phyloP scores from a whole-genome alignment of 2,888 invertebrate genomes.

The Drosophila gaucha region DNA sequence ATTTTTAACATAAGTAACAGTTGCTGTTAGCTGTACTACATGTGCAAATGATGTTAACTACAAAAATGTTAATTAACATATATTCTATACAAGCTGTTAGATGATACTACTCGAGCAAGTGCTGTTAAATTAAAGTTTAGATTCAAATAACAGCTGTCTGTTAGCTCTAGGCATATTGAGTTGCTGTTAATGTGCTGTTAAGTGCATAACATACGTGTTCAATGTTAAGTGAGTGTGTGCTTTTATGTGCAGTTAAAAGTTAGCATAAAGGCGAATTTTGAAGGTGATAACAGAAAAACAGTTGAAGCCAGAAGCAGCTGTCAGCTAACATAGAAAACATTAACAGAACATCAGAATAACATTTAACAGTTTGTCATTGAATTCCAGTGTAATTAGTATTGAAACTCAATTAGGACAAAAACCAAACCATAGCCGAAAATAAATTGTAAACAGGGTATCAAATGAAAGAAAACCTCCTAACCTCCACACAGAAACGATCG shows the following conservation, averaged over 20 bases:
- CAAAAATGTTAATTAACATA: slow-evolving; percentile 4
- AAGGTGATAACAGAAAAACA: slow-evolving; percentile 39
- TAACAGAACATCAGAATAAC: slow-evolving; percentile 15
- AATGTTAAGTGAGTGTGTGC: slow-evolving; percentile 10
- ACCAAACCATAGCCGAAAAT: slow-evolving; percentile 51
- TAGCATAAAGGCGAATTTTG: slow-evolving; percentile 9
- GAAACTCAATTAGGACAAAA: slow-evolving; percentile 28
- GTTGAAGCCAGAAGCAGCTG: too few relatives aligned
- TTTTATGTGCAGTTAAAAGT: slow-evolving; percentile 19
- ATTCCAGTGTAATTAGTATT: slow-evolving; percentile 15
- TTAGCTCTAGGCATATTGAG: neutral
- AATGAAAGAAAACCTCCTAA: slow-evolving; percentile 81
- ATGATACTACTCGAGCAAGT: slow-evolving; percentile 9
- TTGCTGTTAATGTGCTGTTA: slow-evolving; percentile 13
- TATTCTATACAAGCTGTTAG: slow-evolving; percentile 1
- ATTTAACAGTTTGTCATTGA: slow-evolving; percentile 18
- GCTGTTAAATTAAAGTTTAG: neutral
- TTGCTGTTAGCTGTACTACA: slow-evolving; percentile 30
- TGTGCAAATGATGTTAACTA: slow-evolving; percentile 2
- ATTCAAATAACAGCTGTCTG: neutral
- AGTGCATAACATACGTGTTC: slow-evolving; percentile 12
- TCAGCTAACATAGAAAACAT: slow-evolving; percentile 13
- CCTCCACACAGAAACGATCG: slow-evolving; percentile 85
- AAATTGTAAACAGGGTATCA: slow-evolving; percentile 44
- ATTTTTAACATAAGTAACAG: slow-evolving; percentile 20